Conservation (phyloP, 2,113 vertebrate species). For the Colaptes auratus region DNA sequence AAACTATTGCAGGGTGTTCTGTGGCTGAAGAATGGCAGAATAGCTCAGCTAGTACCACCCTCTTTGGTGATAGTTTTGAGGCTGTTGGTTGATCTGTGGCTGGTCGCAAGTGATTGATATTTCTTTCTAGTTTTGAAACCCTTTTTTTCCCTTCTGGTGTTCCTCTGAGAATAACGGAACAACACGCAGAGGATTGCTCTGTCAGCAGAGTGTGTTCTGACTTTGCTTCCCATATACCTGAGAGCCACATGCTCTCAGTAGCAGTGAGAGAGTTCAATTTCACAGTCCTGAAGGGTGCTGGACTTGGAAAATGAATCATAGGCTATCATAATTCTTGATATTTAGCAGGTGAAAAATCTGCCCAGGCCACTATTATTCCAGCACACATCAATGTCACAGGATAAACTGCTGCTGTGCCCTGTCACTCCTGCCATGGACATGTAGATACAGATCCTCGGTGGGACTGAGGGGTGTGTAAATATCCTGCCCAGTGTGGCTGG, state of each 20-base stretch:
- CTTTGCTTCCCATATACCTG: not conserved
- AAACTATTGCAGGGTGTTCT: not conserved
- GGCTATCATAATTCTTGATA: not conserved
- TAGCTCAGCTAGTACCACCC: not conserved
- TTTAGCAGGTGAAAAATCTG: not conserved
- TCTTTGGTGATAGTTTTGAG: not conserved
- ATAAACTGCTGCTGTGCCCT: not conserved
- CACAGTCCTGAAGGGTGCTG: not conserved
- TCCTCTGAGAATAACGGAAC: not conserved
- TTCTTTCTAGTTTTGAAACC: not conserved
- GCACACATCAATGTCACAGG: not conserved
- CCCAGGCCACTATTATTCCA: not conserved
- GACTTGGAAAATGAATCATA: not conserved
- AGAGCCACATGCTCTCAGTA: fast-evolving
- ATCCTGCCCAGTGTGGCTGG: not conserved
- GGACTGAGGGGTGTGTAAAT: not conserved
- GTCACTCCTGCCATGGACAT: not conserved
- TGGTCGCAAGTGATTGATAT: not conserved
- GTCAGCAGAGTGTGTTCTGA: not conserved
- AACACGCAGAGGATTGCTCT: not conserved
- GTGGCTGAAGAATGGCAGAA: not conserved
- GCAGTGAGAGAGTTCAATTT: slow-evolving; percentile 23
- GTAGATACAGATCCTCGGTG: not conserved
- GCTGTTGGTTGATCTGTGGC: not conserved
- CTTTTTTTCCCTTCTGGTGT: not conserved